Conservation (phyloP, 2,113 vertebrate genomes). For the Malurus elegans region DNA sequence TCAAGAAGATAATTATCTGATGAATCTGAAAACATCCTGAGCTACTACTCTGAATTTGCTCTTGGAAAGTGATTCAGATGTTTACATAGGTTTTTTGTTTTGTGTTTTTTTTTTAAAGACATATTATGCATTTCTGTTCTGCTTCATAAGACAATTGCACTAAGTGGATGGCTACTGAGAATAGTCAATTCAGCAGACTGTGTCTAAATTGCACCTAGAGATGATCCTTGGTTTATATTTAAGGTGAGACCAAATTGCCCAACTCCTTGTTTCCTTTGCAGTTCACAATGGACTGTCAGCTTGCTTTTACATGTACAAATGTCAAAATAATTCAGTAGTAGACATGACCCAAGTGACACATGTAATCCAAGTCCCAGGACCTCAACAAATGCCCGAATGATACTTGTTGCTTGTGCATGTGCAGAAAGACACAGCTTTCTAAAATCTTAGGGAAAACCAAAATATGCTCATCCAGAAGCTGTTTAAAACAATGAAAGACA, state of each 20-base stretch:
- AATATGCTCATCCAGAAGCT: neutral
- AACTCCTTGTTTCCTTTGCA: neutral
- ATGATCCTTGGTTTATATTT: neutral
- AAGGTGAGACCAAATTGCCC: neutral
- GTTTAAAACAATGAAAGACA: neutral
- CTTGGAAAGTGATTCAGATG: neutral
- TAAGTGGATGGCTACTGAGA: neutral
- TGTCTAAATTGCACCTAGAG: neutral
- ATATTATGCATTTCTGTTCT: neutral
- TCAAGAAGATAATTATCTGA: neutral
- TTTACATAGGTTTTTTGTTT: neutral
- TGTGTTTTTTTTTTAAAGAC: neutral
- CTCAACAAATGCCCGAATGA: neutral
- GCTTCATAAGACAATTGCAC: neutral
- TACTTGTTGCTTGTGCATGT: neutral
- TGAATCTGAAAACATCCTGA: neutral
- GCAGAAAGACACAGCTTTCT: neutral
- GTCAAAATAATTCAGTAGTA: neutral
- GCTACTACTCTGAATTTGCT: neutral
- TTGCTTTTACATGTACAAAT: neutral
- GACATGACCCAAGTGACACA: neutral
- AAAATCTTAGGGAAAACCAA: neutral
- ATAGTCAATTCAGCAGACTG: neutral
- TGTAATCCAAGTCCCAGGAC: neutral
- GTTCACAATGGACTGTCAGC: neutral